Base-by-base conservation (phyloP, 2,113 vertebrate species). In the Uria aalge region DNA sequence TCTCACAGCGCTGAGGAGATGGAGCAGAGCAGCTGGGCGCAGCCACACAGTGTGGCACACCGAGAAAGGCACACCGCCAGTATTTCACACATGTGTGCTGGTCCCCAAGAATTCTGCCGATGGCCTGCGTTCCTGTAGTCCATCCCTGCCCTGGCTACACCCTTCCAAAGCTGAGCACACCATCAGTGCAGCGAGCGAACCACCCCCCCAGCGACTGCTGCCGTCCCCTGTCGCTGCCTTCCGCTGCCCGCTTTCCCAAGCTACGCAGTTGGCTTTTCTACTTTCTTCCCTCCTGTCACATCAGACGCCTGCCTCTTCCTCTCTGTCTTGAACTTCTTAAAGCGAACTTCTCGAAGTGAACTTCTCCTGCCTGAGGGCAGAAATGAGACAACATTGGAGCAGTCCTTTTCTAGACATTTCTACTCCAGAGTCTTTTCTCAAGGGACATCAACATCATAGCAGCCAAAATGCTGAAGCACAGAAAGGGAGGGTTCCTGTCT, bases 1-100 rank as follows among this genome's bases (percentile, higher is more conserved):
- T 38, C 55, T 48, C 41, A 60, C 41, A 88, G 66, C 71, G 55
- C 69, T 20, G n/a, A 74, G 85, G 34, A 81, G 50, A 30, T 26
- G 40, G 40, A 72, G 72, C 3, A 55, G 72, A 73, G 34, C 55
- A 48, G 59, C 47, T 15, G 8, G 52, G 56, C 53, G 71, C 19
- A 38, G 62, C n/a, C 34, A 30, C 53, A 8, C 40, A 32, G 59
- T 1, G 19, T 2, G 2, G 52, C 12, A 27, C 53, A 50, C 30
- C 11, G 18, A 34, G 26, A 72, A 48, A 43, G 63, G 73, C 74
- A 45, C 50, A 52, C 8, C 12, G 29, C 15, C 68, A 43, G 0
- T 3, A 22, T 3, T 50, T 26, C 14, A 23, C 1, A 32, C 27
- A 9, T 0, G 1, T 15, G 24, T 4, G 12, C 34, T 15, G 55